These are phyloP conservation scores for Platichthys stellatus DNA, from an alignment of 2,113 vertebrate genomes.

Conservation along the genomic window DNA sequence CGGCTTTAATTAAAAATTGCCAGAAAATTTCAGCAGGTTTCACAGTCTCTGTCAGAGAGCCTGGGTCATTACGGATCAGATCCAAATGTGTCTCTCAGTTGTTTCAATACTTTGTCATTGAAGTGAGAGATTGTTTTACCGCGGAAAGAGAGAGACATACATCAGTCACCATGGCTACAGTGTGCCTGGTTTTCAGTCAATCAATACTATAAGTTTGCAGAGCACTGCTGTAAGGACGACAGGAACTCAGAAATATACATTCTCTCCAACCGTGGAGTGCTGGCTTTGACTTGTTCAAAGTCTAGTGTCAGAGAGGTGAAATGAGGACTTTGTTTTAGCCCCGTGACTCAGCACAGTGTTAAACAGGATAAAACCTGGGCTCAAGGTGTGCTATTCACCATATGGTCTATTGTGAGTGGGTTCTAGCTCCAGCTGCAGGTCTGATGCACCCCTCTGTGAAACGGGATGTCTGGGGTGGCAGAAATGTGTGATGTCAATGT, in stretches of 20 bases:
- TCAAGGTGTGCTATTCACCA: constrained; percentile 29
- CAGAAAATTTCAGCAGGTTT: constrained; percentile 31
- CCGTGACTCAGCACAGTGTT: constrained; percentile 26
- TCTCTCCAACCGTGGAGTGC: neutral
- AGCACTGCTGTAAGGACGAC: neutral
- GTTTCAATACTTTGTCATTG: constrained; percentile 21
- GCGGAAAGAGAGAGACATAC: neutral
- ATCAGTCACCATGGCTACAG: constrained; percentile 15
- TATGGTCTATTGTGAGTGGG: constrained; percentile 13
- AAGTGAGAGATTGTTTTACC: constrained; percentile 14
- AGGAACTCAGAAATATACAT: constrained; percentile 3
- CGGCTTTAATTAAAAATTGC: constrained; percentile 62
- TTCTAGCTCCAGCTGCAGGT: neutral
- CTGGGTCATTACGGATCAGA: constrained; percentile 38
- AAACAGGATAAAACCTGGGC: constrained; percentile 15
- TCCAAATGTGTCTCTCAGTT: constrained; percentile 24
- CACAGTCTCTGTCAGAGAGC: constrained; percentile 26
- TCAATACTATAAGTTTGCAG: constrained; percentile 4
- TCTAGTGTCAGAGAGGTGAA: constrained; percentile 9
- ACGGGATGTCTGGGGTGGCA: constrained; percentile 26
- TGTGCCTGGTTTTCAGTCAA: constrained; percentile 5
- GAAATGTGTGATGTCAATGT: constrained; percentile 37
- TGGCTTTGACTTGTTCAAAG: neutral
- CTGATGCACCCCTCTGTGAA: constrained; percentile 20
- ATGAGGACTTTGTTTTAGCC: constrained; percentile 7